Evolutionary conservation across 2,113 vertebrate species (phyloP).

Genomic region (Rousettus leschenaultii): DNA sequence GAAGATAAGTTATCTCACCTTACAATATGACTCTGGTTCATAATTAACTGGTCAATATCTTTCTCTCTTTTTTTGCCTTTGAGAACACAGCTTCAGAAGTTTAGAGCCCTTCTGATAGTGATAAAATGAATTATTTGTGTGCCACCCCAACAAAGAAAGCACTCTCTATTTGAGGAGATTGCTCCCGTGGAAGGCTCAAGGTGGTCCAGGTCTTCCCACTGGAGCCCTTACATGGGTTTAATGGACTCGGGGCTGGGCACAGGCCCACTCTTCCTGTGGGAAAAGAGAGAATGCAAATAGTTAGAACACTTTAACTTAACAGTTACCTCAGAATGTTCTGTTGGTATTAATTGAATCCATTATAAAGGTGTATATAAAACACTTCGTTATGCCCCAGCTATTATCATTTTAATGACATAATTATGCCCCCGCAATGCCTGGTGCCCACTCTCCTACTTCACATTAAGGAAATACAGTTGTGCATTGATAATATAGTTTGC

Average conservation of each 20-base stretch:
- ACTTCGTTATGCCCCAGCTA: constrained; percentile 56
- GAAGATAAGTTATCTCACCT: background rate
- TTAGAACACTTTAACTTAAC: constrained; percentile 13
- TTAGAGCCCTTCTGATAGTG: background rate
- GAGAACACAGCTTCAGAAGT: background rate
- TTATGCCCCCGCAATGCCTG: constrained; percentile 38
- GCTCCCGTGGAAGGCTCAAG: rapidly evolving
- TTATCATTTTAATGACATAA: constrained; percentile 72
- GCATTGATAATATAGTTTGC: constrained; percentile 28
- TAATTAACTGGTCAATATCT: background rate
- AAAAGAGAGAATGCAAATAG: background rate
- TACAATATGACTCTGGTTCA: background rate
- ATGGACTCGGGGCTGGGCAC: background rate
- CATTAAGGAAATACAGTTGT: constrained; percentile 53
- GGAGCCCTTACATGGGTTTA: background rate
- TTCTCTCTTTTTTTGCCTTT: background rate
- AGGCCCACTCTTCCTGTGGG: background rate
- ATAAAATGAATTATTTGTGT: background rate
- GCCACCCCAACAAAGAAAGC: background rate
- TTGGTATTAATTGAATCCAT: constrained; percentile 56
- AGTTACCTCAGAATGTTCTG: background rate
- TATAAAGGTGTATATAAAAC: constrained; percentile 64
- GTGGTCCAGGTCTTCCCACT: background rate
- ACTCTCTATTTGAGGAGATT: background rate
- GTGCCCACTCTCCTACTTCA: constrained; percentile 8